A percentile compares a stretch with the other conserved stretches of the same genome.
phyloP scores from a whole-genome alignment of 2,113 vertebrate species.

The Pedionomus torquatus region DNA sequence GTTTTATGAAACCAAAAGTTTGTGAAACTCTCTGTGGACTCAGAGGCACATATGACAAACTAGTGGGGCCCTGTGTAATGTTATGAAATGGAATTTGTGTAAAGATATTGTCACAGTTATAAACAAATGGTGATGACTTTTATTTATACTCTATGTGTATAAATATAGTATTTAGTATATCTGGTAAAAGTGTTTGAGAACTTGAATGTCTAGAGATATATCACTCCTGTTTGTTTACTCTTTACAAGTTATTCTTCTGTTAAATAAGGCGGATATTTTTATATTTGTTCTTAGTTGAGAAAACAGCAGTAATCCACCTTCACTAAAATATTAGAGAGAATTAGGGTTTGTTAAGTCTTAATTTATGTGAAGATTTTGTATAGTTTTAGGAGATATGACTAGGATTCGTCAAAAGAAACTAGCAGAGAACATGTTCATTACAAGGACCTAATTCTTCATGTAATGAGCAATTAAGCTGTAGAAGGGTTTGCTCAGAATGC shows the following conservation, averaged over 20 bases:
- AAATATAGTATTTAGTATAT: not conserved
- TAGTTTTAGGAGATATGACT: not conserved
- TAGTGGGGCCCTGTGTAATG: not conserved
- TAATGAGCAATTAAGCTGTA: constrained; percentile 26
- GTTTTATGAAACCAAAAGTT: not conserved
- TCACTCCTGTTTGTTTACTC: not conserved
- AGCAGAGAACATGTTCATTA: not conserved
- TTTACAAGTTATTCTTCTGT: not conserved
- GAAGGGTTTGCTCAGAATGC: not conserved
- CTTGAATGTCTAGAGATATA: not conserved
- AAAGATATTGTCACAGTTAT: not conserved
- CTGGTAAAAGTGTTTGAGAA: not conserved
- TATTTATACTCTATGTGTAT: not conserved
- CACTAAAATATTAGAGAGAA: not conserved
- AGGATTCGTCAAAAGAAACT: constrained; percentile 34
- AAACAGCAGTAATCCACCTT: not conserved
- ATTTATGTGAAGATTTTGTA: constrained; percentile 6
- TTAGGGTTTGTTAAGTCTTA: not conserved
- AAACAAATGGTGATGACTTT: not conserved
- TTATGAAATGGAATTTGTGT: not conserved
- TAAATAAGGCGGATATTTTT: not conserved
- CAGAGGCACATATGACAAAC: not conserved
- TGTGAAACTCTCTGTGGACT: not conserved
- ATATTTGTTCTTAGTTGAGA: not conserved
- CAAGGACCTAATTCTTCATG: not conserved